Percentiles rank a stretch among this genome's conserved stretches.
phyloP scores from a whole-genome alignment of 2,888 invertebrate species.

The Selenia dentaria region DNA sequence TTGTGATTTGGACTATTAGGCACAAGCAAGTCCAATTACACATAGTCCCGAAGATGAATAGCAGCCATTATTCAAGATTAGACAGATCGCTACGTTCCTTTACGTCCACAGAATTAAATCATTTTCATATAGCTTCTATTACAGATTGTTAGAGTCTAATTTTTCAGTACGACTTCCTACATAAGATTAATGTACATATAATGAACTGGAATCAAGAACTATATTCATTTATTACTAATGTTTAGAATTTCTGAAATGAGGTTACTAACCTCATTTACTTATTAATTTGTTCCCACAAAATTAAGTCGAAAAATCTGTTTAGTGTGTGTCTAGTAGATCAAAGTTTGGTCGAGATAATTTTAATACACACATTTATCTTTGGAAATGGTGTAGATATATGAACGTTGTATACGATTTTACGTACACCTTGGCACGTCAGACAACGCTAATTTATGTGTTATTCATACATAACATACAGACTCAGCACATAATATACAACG shows the following conservation, averaged over 20 bases:
- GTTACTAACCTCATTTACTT: no score
- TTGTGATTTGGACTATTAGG: slow-evolving; percentile 44
- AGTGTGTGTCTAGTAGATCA: no score
- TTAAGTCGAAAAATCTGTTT: no score
- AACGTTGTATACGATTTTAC: slow-evolving; percentile 5
- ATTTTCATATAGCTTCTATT: slow-evolving; percentile 34
- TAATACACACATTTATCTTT: no score
- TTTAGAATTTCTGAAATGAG: not conserved
- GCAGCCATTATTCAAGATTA: slow-evolving; percentile 69
- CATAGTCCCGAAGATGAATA: slow-evolving; percentile 62
- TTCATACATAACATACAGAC: slow-evolving; percentile 16
- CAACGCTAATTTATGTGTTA: slow-evolving; percentile 11
- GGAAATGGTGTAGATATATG: not conserved
- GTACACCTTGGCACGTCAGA: slow-evolving; percentile 40
- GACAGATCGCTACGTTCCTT: slow-evolving; percentile 42
- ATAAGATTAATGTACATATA: not conserved
- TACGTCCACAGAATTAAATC: slow-evolving; percentile 46
- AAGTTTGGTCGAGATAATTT: no score
- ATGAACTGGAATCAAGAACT: not conserved
- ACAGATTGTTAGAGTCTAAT: slow-evolving; percentile 11
- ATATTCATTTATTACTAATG: not conserved
- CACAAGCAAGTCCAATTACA: slow-evolving; percentile 55
- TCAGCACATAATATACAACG: slow-evolving; percentile 13
- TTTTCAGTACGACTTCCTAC: slow-evolving; percentile 2
- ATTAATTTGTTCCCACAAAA: no score